phyloP scores from a whole-genome alignment of 2,797 vertebrate species.

The Chaenodraco wilsoni region DNA sequence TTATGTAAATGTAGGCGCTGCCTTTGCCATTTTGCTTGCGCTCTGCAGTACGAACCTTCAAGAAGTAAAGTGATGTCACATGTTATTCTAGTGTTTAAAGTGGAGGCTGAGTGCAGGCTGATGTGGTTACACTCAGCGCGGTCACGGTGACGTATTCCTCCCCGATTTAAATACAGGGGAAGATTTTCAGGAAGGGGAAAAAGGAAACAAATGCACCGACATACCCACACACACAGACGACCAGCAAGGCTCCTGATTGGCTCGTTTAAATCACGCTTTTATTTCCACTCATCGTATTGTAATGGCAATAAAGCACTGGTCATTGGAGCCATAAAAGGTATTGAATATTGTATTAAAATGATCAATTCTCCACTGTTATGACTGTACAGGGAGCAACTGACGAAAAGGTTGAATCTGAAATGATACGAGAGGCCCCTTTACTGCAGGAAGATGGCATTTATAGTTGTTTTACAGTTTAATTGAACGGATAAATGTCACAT shows the following conservation, averaged over 20 bases:
- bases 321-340: constrained; percentile 27
- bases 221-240: constrained; percentile 22
- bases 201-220: constrained; percentile 38
- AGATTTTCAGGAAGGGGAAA: constrained; percentile 47
- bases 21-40: constrained; percentile 17
- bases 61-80: constrained; percentile 76
- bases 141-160: constrained; percentile 65
- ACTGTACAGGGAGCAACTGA: constrained; percentile 20
- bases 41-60: constrained; percentile 20
- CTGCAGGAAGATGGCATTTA: constrained; percentile 17
- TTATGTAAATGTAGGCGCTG: constrained; percentile 36
- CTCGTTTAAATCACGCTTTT: constrained; percentile 33
- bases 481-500: constrained; percentile 27
- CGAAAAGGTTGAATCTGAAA: constrained; percentile 31
- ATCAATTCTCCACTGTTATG: constrained; percentile 17
- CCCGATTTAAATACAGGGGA: constrained; percentile 62
- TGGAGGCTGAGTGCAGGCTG: constrained; percentile 51
- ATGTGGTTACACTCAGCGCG: constrained; percentile 62
- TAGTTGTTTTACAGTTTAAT: constrained; percentile 23
- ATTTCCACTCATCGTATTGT: background rate
- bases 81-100: constrained; percentile 73
- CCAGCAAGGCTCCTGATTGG: constrained; percentile 16
- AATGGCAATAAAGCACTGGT: constrained; percentile 23
- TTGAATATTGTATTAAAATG: constrained; percentile 38
- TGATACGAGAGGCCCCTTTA: background rate